Conservation (phyloP, 2,797 vertebrate genomes). For the Setipinna tenuifilis region DNA sequence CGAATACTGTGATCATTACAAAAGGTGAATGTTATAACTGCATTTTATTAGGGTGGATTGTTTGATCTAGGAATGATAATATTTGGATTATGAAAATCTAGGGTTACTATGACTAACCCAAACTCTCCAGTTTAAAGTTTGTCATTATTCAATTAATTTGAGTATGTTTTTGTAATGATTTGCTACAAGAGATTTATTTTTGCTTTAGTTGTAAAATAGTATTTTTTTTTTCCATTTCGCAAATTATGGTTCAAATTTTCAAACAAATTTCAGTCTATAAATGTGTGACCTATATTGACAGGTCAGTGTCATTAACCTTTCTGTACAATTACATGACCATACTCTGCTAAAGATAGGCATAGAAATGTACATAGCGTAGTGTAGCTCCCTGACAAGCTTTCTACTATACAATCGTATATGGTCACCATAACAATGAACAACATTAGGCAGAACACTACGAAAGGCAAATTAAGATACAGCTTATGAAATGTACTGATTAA, state of each 20-base stretch:
- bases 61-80: too few species aligned
- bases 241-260: background rate
- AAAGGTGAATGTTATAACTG: background rate
- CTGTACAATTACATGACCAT: background rate
- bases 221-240: background rate
- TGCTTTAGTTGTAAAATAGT: background rate
- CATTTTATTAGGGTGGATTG: background rate
- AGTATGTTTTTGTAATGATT: background rate
- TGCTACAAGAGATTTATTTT: background rate
- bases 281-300: background rate
- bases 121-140: too few species aligned
- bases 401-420: background rate
- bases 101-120: too few species aligned
- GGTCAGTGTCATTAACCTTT: background rate
- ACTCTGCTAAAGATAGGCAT: background rate
- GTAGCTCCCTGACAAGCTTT: too few species aligned
- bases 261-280: too few species aligned
- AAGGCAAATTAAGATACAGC: background rate
- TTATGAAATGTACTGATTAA: background rate
- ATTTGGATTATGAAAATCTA: too few species aligned
- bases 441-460: background rate
- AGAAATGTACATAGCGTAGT: too few species aligned
- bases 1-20: background rate
- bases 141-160: too few species aligned
- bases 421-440: background rate